Percentiles rank a stretch among this genome's conserved stretches.
Conservation (phyloP, 2,797 vertebrate genomes). For the Clarias pachynema region DNA sequence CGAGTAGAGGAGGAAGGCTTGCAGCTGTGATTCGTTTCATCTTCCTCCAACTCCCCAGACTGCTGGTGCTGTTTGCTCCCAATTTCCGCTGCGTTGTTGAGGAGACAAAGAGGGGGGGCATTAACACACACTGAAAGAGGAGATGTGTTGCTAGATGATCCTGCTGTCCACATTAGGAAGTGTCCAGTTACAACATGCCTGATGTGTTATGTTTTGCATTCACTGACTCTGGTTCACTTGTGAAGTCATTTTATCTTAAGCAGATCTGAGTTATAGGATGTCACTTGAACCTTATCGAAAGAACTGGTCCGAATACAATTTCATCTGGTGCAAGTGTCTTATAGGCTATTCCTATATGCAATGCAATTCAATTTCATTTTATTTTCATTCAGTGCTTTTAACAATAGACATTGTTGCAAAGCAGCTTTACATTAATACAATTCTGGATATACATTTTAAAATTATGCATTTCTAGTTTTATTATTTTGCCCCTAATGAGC, state of each 20-base stretch:
- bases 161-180: constrained; percentile 2
- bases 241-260: neutral
- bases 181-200: neutral
- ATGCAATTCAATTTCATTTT: no score
- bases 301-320: neutral
- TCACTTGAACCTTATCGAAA: neutral
- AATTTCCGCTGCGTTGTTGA: constrained; percentile 21
- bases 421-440: no score
- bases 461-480: no score
- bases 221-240: neutral
- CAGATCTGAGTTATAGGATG: neutral
- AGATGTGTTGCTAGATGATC: constrained; percentile 7
- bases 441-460: no score
- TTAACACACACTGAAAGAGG: constrained; percentile 18
- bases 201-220: neutral
- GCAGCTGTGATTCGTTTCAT: constrained; percentile 38
- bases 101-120: neutral
- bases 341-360: no score
- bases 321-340: neutral
- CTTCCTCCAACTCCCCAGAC: constrained; percentile 38
- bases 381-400: no score
- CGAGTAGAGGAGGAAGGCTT: constrained; percentile 20
- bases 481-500: no score
- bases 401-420: no score
- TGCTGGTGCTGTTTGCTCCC: neutral